phyloP scores from a whole-genome alignment of 1,140 invertebrate genomes.

The Ctenoplectra terminalis region DNA sequence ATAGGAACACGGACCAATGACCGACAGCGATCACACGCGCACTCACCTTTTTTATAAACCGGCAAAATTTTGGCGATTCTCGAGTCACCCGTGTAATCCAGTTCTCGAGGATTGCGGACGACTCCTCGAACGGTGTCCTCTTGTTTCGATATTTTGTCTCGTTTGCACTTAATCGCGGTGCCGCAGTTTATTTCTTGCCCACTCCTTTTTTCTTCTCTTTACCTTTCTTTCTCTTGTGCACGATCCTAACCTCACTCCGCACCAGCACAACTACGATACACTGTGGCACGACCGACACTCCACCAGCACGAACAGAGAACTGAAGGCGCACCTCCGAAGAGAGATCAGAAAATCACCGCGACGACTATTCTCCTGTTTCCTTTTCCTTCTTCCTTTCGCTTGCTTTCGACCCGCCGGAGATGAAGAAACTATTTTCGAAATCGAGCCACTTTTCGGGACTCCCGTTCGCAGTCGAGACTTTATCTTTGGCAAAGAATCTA shows the following conservation, averaged over 20 bases:
- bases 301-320: constrained; percentile 32
- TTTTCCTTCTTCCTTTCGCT: background rate
- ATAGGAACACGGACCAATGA: constrained; percentile 13
- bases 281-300: constrained; percentile 1
- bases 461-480: no score
- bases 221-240: constrained; percentile 43
- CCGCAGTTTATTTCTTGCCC: constrained; percentile 48
- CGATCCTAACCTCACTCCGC: constrained; percentile 58
- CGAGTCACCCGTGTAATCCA: constrained; percentile 76
- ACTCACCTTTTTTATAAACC: constrained; percentile 77
- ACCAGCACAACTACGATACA: constrained; percentile 34
- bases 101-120: constrained; percentile 67
- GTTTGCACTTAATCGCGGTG: constrained; percentile 43
- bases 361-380: background rate
- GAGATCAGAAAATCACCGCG: constrained; percentile 41
- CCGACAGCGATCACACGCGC: background rate
- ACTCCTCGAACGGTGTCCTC: constrained; percentile 32
- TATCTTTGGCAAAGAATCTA: constrained; percentile 40
- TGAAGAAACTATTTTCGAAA: constrained; percentile 28
- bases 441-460: no score
- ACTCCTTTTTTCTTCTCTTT: background rate
- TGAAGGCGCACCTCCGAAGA: constrained; percentile 23
- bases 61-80: constrained; percentile 76
- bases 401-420: background rate
- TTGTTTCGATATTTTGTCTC: constrained; percentile 52